Evolutionary conservation across 2,888 invertebrate genomes (phyloP).

Genomic region (Cyclophora albipunctata): DNA sequence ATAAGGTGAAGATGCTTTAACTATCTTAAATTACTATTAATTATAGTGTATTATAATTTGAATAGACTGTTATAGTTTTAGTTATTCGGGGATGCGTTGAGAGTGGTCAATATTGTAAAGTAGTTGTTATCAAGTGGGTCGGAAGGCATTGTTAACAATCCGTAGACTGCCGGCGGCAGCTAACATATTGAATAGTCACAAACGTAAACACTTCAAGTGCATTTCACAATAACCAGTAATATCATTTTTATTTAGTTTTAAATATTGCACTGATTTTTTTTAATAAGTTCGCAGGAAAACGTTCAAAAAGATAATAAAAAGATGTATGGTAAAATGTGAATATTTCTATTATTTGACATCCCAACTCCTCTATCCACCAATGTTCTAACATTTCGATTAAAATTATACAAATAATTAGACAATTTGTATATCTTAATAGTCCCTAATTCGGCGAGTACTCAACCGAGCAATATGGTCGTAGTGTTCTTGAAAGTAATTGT

Average conservation of each 20-base stretch:
- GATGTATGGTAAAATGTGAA: conserved; percentile 29
- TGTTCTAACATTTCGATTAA: too few relatives aligned
- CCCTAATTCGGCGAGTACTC: not conserved
- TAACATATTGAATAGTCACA: conserved; percentile 13
- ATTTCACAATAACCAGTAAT: conserved; percentile 46
- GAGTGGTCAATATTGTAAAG: conserved; percentile 40
- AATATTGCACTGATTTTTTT: conserved; percentile 60
- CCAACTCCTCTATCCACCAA: not conserved
- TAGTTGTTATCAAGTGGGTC: conserved; percentile 30
- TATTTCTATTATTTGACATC: conserved; percentile 24
- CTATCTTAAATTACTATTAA: conserved; percentile 70
- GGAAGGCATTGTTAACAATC: conserved; percentile 7
- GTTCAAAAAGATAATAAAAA: conserved; percentile 55
- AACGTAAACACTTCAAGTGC: conserved; percentile 23
- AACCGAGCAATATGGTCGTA: not conserved
- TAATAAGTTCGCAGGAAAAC: conserved; percentile 46
- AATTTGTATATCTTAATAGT: too few relatives aligned
- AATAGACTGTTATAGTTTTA: conserved; percentile 76
- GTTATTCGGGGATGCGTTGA: conserved; percentile 52
- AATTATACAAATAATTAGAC: too few relatives aligned
- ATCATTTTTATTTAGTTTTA: conserved; percentile 51
- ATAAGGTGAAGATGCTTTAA: conserved; percentile 75
- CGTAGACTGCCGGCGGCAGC: conserved; percentile 2
- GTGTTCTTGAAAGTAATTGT: not conserved
- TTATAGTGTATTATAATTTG: conserved; percentile 72